Evolutionary conservation across 2,888 invertebrate genomes (phyloP), one percentile per base, ranked within the genome.

Genomic region (Tholera decimalis): DNA sequence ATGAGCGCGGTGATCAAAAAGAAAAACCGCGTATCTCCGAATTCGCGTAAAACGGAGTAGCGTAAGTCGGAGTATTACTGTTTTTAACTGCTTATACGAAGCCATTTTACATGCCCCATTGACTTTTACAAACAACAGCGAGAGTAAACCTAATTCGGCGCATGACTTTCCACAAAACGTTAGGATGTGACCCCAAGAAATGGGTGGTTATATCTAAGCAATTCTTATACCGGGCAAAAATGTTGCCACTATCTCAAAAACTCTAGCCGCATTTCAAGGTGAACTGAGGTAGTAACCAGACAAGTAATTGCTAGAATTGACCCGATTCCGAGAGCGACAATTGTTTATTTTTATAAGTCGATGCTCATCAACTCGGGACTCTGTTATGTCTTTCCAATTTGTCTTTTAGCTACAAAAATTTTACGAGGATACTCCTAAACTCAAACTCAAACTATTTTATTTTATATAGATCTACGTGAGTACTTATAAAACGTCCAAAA

Each of bases 321-420:
- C 7, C 13, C 13, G 2, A 7, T 33, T 20, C 20, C 24, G 15
- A 33, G 26, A 30, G 46, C 33, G 18, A 11, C 26, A 20, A n/a
- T 18, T 47, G 37, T 46, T 39, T 54, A 11, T 46, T 30, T 65
- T 65, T 39, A 46, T 46, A 24, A 24, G 30, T 46, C 15, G n/a
- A 6, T 33, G 24, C n/a, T n/a, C n/a, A n/a, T n/a, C 13, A 33
- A 30, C 37, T 13, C 13, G 44, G 9, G 13, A n/a, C 11, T 13
- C 37, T 37, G 24, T 26, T 65, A 6, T 33, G 7, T 15, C 18
- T 50, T 18, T 6, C 43, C 20, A 20, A 3, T 33, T 30, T 30
- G n/a, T n/a, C n/a, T n/a, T n/a, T n/a, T n/a, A n/a, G n/a, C n/a
- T n/a, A n/a, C n/a, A n/a, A n/a, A n/a, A n/a, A n/a, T n/a, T n/a